These are phyloP conservation scores for Thymallus thymallus DNA, from an alignment of 2,113 vertebrate species.

Conservation along the genomic window DNA sequence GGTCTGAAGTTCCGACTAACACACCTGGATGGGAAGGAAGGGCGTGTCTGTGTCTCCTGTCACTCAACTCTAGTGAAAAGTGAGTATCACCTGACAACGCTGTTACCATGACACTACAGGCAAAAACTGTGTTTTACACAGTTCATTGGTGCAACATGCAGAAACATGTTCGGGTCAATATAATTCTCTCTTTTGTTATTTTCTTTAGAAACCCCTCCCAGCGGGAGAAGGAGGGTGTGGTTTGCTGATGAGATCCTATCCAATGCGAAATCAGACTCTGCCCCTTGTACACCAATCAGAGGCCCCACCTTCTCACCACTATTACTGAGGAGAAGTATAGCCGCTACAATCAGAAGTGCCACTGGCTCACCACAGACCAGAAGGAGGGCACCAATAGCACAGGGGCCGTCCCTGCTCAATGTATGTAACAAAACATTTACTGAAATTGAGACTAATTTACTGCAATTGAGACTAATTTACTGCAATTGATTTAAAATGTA, in stretches of 20 bases:
- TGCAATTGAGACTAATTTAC: not conserved
- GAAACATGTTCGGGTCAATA: not conserved
- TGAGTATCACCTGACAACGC: not conserved
- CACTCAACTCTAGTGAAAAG: slow-evolving; percentile 83
- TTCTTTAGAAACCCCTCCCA: slow-evolving; percentile 72
- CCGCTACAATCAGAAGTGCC: slow-evolving; percentile 76
- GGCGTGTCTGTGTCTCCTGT: slow-evolving; percentile 93
- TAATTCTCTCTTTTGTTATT: slow-evolving; percentile 2
- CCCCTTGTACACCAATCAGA: slow-evolving; percentile 82
- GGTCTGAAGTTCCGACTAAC: slow-evolving; percentile 89
- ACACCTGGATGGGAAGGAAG: slow-evolving; percentile 95
- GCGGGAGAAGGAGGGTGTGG: slow-evolving; percentile 93
- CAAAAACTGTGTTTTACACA: not conserved
- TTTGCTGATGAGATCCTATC: slow-evolving; percentile 92
- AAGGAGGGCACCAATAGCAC: slow-evolving; percentile 60
- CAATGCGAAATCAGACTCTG: slow-evolving; percentile 85
- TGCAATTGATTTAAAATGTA: not conserved
- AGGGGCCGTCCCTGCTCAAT: slow-evolving; percentile 63
- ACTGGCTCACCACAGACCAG: slow-evolving; percentile 69
- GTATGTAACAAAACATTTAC: slow-evolving; percentile 40
- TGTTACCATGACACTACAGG: not conserved
- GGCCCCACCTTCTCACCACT: slow-evolving; percentile 79
- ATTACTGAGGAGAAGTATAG: slow-evolving; percentile 59
- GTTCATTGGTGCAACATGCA: not conserved
- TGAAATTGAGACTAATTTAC: not conserved